These are phyloP conservation scores for Conchocele bisecta DNA, from an alignment of 2,888 invertebrate species.

Conservation along the genomic window DNA sequence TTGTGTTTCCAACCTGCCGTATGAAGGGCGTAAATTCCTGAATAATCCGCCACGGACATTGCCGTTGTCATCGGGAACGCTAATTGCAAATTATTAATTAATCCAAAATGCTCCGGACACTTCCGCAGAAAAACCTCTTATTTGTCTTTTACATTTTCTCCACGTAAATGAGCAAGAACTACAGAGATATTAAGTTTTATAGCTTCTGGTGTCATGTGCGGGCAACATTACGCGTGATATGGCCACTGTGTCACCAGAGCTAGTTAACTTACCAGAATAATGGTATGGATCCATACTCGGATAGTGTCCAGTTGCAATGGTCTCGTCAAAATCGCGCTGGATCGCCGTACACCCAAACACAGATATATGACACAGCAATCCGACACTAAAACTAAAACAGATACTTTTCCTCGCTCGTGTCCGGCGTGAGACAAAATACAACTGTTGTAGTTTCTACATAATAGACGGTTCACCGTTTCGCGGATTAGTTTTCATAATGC, in stretches of 20 bases:
- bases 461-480: conserved; percentile 60
- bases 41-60: conserved; percentile 27
- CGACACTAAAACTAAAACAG: conserved; percentile 46
- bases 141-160: too few species aligned
- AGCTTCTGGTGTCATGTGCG: too few species aligned
- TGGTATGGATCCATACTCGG: conserved; percentile 57
- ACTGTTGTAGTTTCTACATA: conserved; percentile 57
- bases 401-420: conserved; percentile 53
- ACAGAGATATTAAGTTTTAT: too few species aligned
- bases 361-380: conserved; percentile 31
- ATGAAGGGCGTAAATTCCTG: conserved; percentile 27
- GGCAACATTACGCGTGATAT: too few species aligned
- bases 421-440: conserved; percentile 56
- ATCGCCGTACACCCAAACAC: conserved; percentile 30
- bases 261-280: conserved; percentile 59
- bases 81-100: too few species aligned
- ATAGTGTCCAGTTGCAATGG: conserved; percentile 48
- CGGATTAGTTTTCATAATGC: conserved; percentile 62
- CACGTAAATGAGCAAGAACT: too few species aligned
- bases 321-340: conserved; percentile 49
- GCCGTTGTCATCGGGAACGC: too few species aligned
- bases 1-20: conserved; percentile 34
- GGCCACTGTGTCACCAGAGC: too few species aligned
- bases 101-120: too few species aligned
- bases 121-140: too few species aligned